These are phyloP conservation scores for Serranus cabrilla DNA, from an alignment of 2,797 vertebrate species.

Conservation along the genomic window DNA sequence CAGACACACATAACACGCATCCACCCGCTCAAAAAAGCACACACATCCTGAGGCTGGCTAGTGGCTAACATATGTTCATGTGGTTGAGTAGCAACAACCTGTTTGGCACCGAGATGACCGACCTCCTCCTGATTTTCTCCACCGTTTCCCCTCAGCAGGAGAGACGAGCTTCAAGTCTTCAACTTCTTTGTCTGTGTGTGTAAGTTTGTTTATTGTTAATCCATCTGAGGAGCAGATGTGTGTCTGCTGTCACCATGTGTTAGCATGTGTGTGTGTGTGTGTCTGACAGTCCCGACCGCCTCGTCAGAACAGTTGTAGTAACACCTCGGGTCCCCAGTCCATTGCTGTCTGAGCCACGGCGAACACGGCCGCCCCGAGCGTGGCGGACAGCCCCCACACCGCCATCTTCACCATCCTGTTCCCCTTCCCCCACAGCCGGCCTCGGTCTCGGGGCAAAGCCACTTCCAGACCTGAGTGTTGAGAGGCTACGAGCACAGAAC, in stretches of 20 bases:
- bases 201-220: slow-evolving; percentile 11
- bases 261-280: neutral
- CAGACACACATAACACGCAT: slow-evolving; percentile 18
- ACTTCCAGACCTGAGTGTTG: slow-evolving; percentile 50
- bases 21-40: neutral
- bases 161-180: slow-evolving; percentile 29
- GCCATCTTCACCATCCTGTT: slow-evolving; percentile 88
- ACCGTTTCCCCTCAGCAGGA: neutral
- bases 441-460: slow-evolving; percentile 24
- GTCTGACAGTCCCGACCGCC: slow-evolving; percentile 28
- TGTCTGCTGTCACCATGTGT: slow-evolving; percentile 19
- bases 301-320: slow-evolving; percentile 88
- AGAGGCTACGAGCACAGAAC: slow-evolving; percentile 55
- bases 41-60: slow-evolving; percentile 50
- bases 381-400: slow-evolving; percentile 90
- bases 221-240: slow-evolving; percentile 6
- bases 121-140: slow-evolving; percentile 24
- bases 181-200: slow-evolving; percentile 33
- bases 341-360: slow-evolving; percentile 89
- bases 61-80: slow-evolving; percentile 40
- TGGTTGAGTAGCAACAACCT: slow-evolving; percentile 63
- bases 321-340: slow-evolving; percentile 89
- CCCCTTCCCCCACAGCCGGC: slow-evolving; percentile 58
- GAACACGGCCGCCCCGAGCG: slow-evolving; percentile 87
- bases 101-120: slow-evolving; percentile 59